These are phyloP conservation scores for Cryptocheilus praepositus DNA, from an alignment of 2,888 invertebrate genomes.

Conservation along the genomic window DNA sequence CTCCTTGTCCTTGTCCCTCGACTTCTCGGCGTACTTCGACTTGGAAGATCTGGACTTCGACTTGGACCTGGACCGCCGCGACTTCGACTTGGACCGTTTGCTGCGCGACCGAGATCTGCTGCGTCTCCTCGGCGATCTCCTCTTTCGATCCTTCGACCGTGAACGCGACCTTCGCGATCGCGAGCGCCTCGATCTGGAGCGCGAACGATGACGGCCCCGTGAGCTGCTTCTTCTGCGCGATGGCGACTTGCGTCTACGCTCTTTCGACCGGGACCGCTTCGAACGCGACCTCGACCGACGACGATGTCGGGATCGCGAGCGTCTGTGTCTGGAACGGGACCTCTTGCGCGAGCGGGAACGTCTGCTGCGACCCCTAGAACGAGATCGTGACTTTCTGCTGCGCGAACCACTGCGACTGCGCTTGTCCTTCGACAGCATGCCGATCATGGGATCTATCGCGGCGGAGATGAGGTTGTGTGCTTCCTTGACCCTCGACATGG, in stretches of 20 bases:
- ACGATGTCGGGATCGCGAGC: conserved; percentile 73
- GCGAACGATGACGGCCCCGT: conserved; percentile 73
- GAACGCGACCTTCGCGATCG: conserved; percentile 73
- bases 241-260: conserved; percentile 67
- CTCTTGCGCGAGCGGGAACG: conserved; percentile 77
- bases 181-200: conserved; percentile 72
- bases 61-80: conserved; percentile 75
- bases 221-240: conserved; percentile 70
- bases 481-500: conserved; percentile 97
- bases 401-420: conserved; percentile 78
- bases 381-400: conserved; percentile 78
- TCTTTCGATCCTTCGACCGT: conserved; percentile 70
- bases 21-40: conserved; percentile 72
- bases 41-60: conserved; percentile 73
- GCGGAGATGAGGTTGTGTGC: conserved; percentile 96
- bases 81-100: conserved; percentile 78
- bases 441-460: conserved; percentile 93
- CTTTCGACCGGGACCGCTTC: conserved; percentile 71
- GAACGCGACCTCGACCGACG: conserved; percentile 78
- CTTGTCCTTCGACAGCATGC: conserved; percentile 90
- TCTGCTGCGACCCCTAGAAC: conserved; percentile 77
- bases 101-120: conserved; percentile 76
- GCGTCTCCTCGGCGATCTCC: conserved; percentile 63
- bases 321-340: conserved; percentile 70
- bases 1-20: conserved; percentile 67